Conservation (phyloP, 2,797 vertebrate species). For the Mionectes olivaceus region DNA sequence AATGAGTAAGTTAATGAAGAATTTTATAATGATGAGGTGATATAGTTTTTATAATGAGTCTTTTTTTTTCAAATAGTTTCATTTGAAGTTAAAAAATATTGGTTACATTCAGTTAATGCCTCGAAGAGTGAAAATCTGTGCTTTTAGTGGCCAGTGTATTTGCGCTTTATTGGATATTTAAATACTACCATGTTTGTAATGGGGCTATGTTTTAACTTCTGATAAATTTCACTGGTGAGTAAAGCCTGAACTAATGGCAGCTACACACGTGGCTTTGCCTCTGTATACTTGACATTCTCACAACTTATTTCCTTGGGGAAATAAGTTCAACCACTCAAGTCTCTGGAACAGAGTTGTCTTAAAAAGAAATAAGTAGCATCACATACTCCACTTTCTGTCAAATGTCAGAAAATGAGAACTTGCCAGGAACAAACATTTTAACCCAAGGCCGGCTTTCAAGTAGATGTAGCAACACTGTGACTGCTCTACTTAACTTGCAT, state of each 20-base stretch:
- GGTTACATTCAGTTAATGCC: not conserved
- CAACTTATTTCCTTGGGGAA: not conserved
- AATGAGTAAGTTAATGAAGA: not conserved
- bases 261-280: not conserved
- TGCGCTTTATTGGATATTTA: not conserved
- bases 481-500: not conserved
- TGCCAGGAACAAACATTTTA: not conserved
- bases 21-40: not conserved
- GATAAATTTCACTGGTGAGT: not conserved
- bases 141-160: not conserved
- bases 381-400: not conserved
- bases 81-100: not conserved
- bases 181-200: not conserved
- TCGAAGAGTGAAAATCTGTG: not conserved
- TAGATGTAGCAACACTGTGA: not conserved
- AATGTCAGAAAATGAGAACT: slow-evolving; percentile 13
- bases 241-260: not conserved
- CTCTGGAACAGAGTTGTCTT: not conserved
- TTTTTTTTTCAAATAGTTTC: not conserved
- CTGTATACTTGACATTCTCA: not conserved
- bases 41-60: not conserved
- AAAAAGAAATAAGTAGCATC: not conserved
- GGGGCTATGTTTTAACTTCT: not conserved
- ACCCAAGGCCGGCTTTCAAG: not conserved
- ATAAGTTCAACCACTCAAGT: not conserved